These are phyloP conservation scores for Capitella teleta DNA, from an alignment of 1,140 invertebrate species.

Conservation along the genomic window DNA sequence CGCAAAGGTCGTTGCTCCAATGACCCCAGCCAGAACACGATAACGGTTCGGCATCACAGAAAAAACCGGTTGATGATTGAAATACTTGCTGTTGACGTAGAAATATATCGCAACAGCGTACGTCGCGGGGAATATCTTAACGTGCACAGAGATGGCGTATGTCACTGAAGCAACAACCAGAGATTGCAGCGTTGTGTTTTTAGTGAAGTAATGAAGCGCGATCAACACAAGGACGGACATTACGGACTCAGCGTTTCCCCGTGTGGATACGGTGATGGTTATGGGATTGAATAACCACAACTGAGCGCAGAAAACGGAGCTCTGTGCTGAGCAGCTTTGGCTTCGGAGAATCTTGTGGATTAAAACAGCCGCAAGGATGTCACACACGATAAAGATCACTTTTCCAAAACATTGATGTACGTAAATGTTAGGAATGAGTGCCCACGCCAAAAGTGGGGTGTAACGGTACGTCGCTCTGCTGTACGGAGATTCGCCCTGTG, in stretches of 20 bases:
- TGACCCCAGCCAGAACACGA: too few species aligned
- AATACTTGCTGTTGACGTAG: too few species aligned
- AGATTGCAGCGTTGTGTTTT: constrained; percentile 51
- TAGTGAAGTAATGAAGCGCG: too few species aligned
- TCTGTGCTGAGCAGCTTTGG: constrained; percentile 17
- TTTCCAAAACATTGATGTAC: constrained; percentile 71
- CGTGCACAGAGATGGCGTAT: constrained; percentile 79
- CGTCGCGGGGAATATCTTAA: constrained; percentile 83
- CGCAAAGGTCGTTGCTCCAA: too few species aligned
- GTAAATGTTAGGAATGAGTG: constrained; percentile 74
- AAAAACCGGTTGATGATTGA: too few species aligned
- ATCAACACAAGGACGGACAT: constrained; percentile 70
- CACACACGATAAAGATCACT: constrained; percentile 73
- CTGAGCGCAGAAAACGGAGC: constrained; percentile 47
- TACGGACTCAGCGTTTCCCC: constrained; percentile 90
- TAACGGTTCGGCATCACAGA: too few species aligned
- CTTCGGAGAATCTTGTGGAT: constrained; percentile 48
- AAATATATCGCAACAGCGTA: constrained; percentile 77
- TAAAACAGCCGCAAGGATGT: constrained; percentile 64
- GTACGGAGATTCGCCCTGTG: constrained; percentile 68
- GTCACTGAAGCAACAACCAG: constrained; percentile 53
- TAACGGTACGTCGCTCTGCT: constrained; percentile 86
- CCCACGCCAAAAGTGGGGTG: constrained; percentile 74
- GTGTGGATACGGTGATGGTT: constrained; percentile 76
- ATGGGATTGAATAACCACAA: constrained; percentile 94